A percentile compares a stretch with the other conserved stretches of the same genome.
Evolutionary conservation across 1,140 invertebrate species (phyloP).

Genomic region (Drosophila virilis): DNA sequence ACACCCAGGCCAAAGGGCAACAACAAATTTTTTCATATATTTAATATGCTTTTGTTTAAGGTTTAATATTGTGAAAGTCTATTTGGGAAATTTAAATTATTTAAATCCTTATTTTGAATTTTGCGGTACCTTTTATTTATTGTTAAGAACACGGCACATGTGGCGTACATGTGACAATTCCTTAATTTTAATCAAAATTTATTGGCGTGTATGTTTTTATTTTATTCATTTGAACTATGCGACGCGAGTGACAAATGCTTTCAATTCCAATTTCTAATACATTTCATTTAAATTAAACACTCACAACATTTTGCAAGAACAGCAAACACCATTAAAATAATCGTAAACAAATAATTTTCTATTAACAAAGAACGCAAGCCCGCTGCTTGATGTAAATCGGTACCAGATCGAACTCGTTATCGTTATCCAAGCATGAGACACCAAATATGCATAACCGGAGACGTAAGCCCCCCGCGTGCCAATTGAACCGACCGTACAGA

Average conservation of each 20-base stretch:
- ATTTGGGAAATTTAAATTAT: not conserved
- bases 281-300: slow-evolving; percentile 73
- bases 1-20: not conserved
- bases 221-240: slow-evolving; percentile 32
- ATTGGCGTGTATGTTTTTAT: slow-evolving; percentile 28
- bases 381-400: slow-evolving; percentile 58
- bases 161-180: slow-evolving; percentile 14
- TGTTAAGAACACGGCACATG: not conserved
- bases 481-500: slow-evolving; percentile 43
- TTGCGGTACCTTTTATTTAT: slow-evolving; percentile 1
- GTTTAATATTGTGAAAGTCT: not conserved
- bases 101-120: slow-evolving; percentile 7
- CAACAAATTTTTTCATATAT: not conserved
- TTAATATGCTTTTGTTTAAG: not conserved
- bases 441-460: slow-evolving; percentile 41
- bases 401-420: slow-evolving; percentile 79
- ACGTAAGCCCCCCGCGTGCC: slow-evolving; percentile 11
- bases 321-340: slow-evolving; percentile 25
- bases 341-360: slow-evolving; percentile 82
- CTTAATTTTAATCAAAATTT: slow-evolving; percentile 52
- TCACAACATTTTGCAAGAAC: slow-evolving; percentile 38
- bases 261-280: slow-evolving; percentile 61
- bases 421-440: slow-evolving; percentile 66
- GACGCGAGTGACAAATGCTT: slow-evolving; percentile 31
- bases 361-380: slow-evolving; percentile 54